Percentiles rank a stretch among this genome's conserved stretches.
phyloP scores from a whole-genome alignment of 2,113 vertebrate genomes.

The Peromyscus leucopus region DNA sequence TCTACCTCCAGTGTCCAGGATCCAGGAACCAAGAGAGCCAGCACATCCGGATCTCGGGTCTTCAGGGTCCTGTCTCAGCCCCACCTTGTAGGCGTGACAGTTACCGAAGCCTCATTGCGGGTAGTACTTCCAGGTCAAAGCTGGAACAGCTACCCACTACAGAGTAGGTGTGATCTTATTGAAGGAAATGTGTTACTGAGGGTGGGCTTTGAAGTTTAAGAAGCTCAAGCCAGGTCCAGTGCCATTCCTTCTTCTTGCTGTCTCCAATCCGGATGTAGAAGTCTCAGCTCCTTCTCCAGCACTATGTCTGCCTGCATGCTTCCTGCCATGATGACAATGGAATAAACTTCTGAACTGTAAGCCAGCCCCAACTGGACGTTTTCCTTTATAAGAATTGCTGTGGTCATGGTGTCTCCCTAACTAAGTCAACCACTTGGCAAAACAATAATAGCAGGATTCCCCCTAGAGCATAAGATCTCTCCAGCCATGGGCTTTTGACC shows the following conservation, averaged over 20 bases:
- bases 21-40: no score
- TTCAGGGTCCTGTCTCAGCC: no score
- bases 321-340: neutral
- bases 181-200: neutral
- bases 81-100: no score
- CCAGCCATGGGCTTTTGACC: neutral
- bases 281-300: neutral
- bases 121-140: no score
- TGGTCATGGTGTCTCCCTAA: neutral
- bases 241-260: neutral
- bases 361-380: neutral
- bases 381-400: neutral
- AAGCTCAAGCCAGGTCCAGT: neutral
- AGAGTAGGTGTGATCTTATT: neutral
- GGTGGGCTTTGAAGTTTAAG: neutral
- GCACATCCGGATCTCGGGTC: no score
- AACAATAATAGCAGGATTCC: neutral
- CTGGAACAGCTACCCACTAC: no score
- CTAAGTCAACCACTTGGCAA: neutral
- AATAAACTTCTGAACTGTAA: neutral
- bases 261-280: neutral
- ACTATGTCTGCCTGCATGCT: neutral
- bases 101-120: no score
- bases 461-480: neutral
- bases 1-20: no score